Evolutionary conservation across 2,888 invertebrate genomes (phyloP).

Genomic region (Cryptus viduatorius): DNA sequence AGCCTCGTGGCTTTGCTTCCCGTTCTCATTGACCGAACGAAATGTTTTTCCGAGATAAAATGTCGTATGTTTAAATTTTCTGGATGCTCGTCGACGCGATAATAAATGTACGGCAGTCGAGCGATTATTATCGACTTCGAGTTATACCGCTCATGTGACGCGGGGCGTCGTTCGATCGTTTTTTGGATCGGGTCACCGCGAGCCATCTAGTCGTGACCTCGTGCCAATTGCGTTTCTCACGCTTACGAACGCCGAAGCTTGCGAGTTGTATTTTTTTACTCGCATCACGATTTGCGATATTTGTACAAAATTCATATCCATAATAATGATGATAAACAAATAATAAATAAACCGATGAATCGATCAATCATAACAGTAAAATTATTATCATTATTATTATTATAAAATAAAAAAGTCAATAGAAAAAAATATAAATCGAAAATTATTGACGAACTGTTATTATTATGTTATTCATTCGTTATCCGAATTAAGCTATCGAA

Average conservation of each 20-base stretch:
- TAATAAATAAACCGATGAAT: too few species aligned
- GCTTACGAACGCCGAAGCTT: not conserved
- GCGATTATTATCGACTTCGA: not conserved
- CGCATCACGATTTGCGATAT: too few species aligned
- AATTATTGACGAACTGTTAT: too few species aligned
- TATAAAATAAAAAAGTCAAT: too few species aligned
- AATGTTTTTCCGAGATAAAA: not conserved
- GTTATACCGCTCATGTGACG: not conserved
- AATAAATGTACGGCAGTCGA: not conserved
- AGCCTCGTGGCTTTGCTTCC: constrained; percentile 6
- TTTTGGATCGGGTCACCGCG: not conserved
- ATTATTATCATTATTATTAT: too few species aligned
- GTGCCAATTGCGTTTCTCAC: not conserved
- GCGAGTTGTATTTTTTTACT: too few species aligned
- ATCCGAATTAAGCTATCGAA: too few species aligned
- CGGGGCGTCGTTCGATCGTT: not conserved
- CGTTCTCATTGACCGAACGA: not conserved
- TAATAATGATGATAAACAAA: too few species aligned
- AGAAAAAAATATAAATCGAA: too few species aligned
- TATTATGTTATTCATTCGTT: too few species aligned
- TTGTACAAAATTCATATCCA: too few species aligned
- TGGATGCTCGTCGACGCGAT: not conserved
- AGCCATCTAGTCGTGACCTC: not conserved
- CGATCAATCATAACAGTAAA: too few species aligned
- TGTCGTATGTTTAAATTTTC: not conserved